Conservation (phyloP, 92 coral and sea anemone genomes). For the Heliopora coerulea region DNA sequence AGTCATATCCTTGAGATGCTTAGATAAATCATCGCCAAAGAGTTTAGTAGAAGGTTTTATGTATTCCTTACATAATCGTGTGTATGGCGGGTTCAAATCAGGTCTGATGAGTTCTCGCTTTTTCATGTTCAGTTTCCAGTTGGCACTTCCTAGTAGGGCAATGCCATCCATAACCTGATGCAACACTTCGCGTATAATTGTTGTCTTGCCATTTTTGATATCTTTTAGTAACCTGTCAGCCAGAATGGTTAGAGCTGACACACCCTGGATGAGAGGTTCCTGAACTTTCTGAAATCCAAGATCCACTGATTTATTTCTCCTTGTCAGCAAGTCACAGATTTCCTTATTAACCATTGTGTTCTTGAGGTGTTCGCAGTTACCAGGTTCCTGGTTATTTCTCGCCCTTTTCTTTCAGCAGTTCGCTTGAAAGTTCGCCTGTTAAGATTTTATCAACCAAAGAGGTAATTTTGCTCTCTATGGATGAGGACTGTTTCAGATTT, state of each 20-base stretch:
- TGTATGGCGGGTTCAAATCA: too few relatives aligned
- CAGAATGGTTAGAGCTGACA: slow-evolving; percentile 46
- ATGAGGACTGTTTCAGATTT: neutral
- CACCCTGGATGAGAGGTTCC: slow-evolving; percentile 49
- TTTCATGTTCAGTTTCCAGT: too few relatives aligned
- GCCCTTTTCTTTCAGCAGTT: slow-evolving; percentile 14
- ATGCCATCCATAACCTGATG: too few relatives aligned
- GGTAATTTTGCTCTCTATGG: slow-evolving; percentile 35
- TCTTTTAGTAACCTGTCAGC: slow-evolving; percentile 44
- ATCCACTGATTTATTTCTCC: neutral
- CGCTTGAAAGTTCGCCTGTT: slow-evolving; percentile 16
- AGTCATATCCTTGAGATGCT: too few relatives aligned
- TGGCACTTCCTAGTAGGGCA: too few relatives aligned
- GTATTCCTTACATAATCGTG: too few relatives aligned
- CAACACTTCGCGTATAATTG: too few relatives aligned
- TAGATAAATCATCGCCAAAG: too few relatives aligned
- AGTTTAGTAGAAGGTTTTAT: too few relatives aligned
- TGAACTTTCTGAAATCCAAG: neutral
- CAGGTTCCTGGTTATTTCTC: slow-evolving; percentile 28
- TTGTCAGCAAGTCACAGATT: slow-evolving; percentile 22
- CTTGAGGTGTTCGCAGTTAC: slow-evolving; percentile 13
- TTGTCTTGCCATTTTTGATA: slow-evolving; percentile 27
- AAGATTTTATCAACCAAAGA: slow-evolving; percentile 28
- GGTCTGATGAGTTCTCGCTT: too few relatives aligned
- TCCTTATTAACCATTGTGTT: slow-evolving; percentile 10